Evolutionary conservation across 2,797 vertebrate genomes (phyloP), one percentile per base, ranked within the genome.

Genomic region (Hirundo rustica): DNA sequence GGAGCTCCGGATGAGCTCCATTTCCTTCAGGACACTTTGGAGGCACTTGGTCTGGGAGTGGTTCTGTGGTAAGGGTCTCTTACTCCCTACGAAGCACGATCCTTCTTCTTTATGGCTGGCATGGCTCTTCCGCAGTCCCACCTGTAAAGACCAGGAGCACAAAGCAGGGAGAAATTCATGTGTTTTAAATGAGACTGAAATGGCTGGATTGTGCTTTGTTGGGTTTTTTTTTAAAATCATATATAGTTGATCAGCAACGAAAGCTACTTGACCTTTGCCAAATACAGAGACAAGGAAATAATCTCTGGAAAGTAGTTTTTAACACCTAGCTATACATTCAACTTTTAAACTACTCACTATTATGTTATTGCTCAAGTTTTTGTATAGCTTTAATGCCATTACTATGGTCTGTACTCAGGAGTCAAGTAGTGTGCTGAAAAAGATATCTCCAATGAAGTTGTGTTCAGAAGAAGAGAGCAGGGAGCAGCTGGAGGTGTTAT

Each of bases 41-140:
- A 99, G 96, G 95, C 96, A 98, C 94, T 95, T 97, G 82, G 68
- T 72, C 77, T 96, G 96, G 32, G 92, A 85, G 38, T 61, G 51
- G 81, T 88, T 97, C 36, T 92, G 92, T 2, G 16, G 48, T 34
- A 88, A 48, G 6, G 87, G 92, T 82, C 81, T 94, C 50, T 71
- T 81, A 83, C 50, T 97, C 55, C 97, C 97, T 30, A 97, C 32
- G 29, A 98, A 98, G 61, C 98, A 98, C 84, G 97, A 96, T 18
- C 97, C 97, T 27, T 98, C 98, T 62, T 97, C 93, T 94, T 97
- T 98, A 54, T 98, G 98, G 82, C 97, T 98, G 21, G 98, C 96
- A 19, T 98, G 98, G 95, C 98, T 99, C 96, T 99, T 99, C 98
- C 98, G 98, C 73, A 99, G 98, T 65, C 99, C 99, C 20, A 99